A percentile compares a stretch with the other conserved stretches of the same genome.
Evolutionary conservation across 2,888 invertebrate genomes (phyloP).

Genomic region (Cremastobaeus sp.): DNA sequence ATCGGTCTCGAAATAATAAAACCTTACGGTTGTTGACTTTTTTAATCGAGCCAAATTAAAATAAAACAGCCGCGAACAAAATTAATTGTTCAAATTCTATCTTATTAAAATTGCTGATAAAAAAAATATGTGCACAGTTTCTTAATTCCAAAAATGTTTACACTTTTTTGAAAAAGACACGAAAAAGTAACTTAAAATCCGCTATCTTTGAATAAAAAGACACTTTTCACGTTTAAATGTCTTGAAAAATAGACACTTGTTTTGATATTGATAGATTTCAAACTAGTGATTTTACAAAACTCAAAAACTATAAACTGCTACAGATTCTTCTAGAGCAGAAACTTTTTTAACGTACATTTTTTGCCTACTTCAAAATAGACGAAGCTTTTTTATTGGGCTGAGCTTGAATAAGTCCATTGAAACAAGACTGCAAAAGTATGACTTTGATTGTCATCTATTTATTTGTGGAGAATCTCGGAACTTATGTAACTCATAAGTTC

Average conservation of each 20-base stretch:
- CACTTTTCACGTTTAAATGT: too few relatives aligned
- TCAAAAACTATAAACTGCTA: too few relatives aligned
- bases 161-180: too few relatives aligned
- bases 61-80: conserved; percentile 35
- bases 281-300: too few relatives aligned
- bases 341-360: background rate
- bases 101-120: background rate
- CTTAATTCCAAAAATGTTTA: too few relatives aligned
- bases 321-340: too few relatives aligned
- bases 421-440: background rate
- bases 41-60: conserved; percentile 16
- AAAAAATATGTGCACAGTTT: background rate
- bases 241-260: too few relatives aligned
- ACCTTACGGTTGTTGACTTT: conserved; percentile 1
- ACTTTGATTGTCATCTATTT: conserved; percentile 23
- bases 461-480: conserved; percentile 12
- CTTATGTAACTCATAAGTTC: conserved; percentile 39
- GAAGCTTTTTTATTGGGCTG: background rate
- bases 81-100: conserved; percentile 19
- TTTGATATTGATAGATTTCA: too few relatives aligned
- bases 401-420: conserved; percentile 2
- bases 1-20: conserved; percentile 33
- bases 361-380: background rate
- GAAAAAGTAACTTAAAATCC: too few relatives aligned
- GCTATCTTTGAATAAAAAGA: too few relatives aligned